A percentile compares a stretch with the other conserved stretches of the same genome.
phyloP scores from a whole-genome alignment of 2,888 invertebrate species.

The Lasioglossum zephyrum region DNA sequence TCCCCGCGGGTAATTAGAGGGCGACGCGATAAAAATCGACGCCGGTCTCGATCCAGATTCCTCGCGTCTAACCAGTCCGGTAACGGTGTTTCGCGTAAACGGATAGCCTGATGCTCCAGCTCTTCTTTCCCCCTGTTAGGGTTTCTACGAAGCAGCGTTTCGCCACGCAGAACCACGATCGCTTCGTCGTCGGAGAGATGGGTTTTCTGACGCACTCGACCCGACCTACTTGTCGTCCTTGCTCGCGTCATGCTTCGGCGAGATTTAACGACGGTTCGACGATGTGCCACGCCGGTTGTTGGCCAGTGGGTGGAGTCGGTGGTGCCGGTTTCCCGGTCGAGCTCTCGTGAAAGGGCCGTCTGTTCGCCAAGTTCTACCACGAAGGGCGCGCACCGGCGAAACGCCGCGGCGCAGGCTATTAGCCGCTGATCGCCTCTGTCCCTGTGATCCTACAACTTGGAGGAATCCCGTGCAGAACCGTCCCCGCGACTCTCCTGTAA shows the following conservation, averaged over 20 bases:
- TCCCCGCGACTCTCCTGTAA: slow-evolving; percentile 40
- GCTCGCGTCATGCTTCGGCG: slow-evolving; percentile 3
- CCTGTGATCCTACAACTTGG: slow-evolving; percentile 43
- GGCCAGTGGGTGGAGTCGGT: background rate
- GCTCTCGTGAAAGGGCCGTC: slow-evolving; percentile 17
- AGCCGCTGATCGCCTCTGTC: slow-evolving; percentile 25
- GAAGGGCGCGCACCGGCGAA: background rate
- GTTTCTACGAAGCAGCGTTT: background rate
- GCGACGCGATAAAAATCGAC: slow-evolving; percentile 49
- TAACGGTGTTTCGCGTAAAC: slow-evolving; percentile 12
- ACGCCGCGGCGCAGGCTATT: slow-evolving; percentile 17
- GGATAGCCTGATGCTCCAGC: background rate
- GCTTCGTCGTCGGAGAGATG: background rate
- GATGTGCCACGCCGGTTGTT: background rate
- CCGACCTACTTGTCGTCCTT: background rate
- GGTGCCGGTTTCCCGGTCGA: background rate
- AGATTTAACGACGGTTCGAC: slow-evolving; percentile 9
- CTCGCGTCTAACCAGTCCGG: slow-evolving; percentile 13
- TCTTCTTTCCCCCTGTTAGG: background rate
- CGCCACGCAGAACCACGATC: background rate
- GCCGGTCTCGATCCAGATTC: slow-evolving; percentile 44
- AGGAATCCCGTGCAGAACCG: slow-evolving; percentile 49
- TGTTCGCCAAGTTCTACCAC: slow-evolving; percentile 13
- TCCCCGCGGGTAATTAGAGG: slow-evolving; percentile 51
- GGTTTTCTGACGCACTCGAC: background rate